phyloP scores from a whole-genome alignment of 2,797 vertebrate genomes.

The Leucoraja ocellata region DNA sequence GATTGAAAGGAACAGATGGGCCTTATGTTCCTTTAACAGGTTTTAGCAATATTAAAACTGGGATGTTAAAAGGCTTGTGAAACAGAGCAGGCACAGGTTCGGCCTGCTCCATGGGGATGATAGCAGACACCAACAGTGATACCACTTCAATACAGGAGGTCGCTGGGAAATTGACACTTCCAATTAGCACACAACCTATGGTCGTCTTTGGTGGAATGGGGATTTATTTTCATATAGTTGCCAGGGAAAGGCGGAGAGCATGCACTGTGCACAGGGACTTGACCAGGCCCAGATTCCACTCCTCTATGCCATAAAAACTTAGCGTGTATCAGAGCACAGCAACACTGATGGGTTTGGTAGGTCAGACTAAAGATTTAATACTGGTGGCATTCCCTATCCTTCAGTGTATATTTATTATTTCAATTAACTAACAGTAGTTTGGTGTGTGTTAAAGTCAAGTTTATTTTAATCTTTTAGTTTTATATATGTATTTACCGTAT shows the following conservation, averaged over 20 bases:
- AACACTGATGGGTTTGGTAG: neutral
- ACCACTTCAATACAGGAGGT: neutral
- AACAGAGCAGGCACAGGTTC: neutral
- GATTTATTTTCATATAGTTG: neutral
- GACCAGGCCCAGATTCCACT: neutral
- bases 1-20: neutral
- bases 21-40: neutral
- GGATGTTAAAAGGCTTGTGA: neutral
- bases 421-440: no score
- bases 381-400: no score
- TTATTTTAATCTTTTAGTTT: no score
- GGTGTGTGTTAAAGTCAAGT: no score
- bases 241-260: neutral
- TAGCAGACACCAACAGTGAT: neutral
- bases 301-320: neutral
- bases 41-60: neutral
- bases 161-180: neutral
- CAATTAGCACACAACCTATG: neutral
- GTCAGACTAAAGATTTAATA: neutral
- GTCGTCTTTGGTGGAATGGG: no score
- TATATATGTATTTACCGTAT: no score
- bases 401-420: no score
- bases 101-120: neutral
- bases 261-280: neutral
- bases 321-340: neutral